These are phyloP conservation scores for Eulimnadia texana DNA, from an alignment of 1,140 invertebrate species.

Conservation along the genomic window DNA sequence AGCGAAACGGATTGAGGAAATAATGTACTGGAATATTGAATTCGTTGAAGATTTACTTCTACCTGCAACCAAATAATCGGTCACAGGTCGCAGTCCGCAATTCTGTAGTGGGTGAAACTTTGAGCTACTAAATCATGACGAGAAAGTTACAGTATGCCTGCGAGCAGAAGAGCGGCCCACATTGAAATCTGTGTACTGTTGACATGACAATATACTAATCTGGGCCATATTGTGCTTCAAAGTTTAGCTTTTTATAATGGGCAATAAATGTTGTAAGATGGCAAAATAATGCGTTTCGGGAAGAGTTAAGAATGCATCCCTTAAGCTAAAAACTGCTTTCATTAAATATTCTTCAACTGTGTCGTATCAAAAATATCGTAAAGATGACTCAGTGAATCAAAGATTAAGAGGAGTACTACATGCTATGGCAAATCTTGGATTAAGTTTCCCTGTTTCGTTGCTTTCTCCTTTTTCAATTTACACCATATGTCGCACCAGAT, in stretches of 20 bases:
- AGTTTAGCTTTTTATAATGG: neutral
- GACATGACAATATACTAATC: neutral
- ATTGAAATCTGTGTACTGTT: neutral
- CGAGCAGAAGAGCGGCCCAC: neutral
- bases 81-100: neutral
- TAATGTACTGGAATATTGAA: no score
- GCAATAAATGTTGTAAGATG: no score
- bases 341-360: no score
- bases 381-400: no score
- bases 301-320: no score
- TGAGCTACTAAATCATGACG: neutral
- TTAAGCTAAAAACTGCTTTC: no score
- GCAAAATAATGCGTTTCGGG: no score
- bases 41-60: neutral
- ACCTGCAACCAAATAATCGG: neutral
- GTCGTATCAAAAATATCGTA: no score
- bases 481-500: neutral
- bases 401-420: no score
- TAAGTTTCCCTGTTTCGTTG: neutral
- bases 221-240: neutral
- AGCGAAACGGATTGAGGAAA: neutral
- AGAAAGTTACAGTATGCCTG: neutral
- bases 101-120: neutral
- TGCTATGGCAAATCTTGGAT: neutral
- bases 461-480: neutral